Evolutionary conservation across 2,888 invertebrate genomes (phyloP).

Genomic region (Eristalinus sepulchralis): DNA sequence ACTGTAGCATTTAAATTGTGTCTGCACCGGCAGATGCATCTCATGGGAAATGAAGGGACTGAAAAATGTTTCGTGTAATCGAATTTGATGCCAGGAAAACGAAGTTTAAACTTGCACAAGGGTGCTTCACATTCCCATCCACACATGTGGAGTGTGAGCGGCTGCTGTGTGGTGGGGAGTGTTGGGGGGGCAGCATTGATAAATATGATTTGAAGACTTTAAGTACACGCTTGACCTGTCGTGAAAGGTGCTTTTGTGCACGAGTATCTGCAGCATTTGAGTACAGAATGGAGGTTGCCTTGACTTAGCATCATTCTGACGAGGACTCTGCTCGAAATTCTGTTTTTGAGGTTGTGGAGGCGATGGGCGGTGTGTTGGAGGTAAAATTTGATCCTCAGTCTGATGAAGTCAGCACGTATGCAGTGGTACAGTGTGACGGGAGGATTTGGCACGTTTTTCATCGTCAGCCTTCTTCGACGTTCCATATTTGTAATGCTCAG

Average conservation of each 20-base stretch:
- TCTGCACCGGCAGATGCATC: conserved; percentile 59
- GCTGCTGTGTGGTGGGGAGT: background rate
- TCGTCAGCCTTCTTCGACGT: background rate
- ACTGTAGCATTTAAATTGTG: conserved; percentile 65
- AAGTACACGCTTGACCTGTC: conserved; percentile 36
- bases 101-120: conserved; percentile 65
- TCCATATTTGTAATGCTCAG: no score
- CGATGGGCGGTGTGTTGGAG: background rate
- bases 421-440: background rate
- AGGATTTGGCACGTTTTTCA: background rate
- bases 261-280: background rate
- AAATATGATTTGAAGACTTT: conserved; percentile 55
- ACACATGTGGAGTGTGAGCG: background rate
- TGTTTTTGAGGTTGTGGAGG: background rate
- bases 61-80: conserved; percentile 69
- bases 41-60: conserved; percentile 46
- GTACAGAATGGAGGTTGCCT: background rate
- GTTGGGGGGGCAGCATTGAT: conserved; percentile 26
- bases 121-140: conserved; percentile 20
- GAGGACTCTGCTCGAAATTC: background rate
- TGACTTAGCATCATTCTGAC: background rate
- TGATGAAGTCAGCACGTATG: background rate
- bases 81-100: conserved; percentile 66
- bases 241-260: conserved; percentile 2
- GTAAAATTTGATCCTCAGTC: background rate